These are phyloP conservation scores for Clarias magur DNA, from an alignment of 2,113 vertebrate species.

Conservation along the genomic window DNA sequence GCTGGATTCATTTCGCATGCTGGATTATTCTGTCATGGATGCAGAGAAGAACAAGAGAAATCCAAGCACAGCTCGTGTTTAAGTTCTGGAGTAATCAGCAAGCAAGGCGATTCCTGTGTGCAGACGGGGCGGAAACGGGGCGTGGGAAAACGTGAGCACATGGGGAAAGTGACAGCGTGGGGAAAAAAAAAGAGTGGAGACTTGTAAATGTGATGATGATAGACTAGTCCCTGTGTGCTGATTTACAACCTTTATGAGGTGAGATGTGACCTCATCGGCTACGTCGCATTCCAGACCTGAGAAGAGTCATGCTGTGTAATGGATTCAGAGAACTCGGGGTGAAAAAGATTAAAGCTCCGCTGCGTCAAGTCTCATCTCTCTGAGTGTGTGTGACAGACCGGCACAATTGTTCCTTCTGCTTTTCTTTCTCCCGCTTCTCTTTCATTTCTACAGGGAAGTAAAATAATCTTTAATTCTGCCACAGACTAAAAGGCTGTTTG, in stretches of 20 bases:
- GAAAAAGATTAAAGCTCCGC: constrained; percentile 10
- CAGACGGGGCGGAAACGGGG: too few species aligned
- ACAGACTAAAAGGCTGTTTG: constrained; percentile 12
- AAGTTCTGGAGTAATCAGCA: too few species aligned
- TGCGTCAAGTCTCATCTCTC: not conserved
- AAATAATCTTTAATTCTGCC: constrained; percentile 16
- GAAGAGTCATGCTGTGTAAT: not conserved
- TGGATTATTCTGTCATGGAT: too few species aligned
- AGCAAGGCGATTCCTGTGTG: too few species aligned
- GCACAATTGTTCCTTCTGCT: not conserved
- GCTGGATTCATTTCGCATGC: too few species aligned
- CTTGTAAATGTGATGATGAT: not conserved
- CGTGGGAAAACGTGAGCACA: too few species aligned
- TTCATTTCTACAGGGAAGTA: constrained; percentile 6
- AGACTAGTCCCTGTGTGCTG: not conserved
- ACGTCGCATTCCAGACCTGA: not conserved
- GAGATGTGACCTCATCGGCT: not conserved
- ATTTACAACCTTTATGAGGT: not conserved
- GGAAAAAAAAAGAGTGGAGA: constrained; percentile 1
- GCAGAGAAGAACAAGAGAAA: too few species aligned
- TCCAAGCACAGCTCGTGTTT: too few species aligned
- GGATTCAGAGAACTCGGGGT: not conserved
- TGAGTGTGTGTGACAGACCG: not conserved
- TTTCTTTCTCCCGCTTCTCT: not conserved
- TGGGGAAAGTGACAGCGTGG: too few species aligned